These are phyloP conservation scores for Pangasius macronema DNA, from an alignment of 2,797 vertebrate genomes.

Conservation along the genomic window DNA sequence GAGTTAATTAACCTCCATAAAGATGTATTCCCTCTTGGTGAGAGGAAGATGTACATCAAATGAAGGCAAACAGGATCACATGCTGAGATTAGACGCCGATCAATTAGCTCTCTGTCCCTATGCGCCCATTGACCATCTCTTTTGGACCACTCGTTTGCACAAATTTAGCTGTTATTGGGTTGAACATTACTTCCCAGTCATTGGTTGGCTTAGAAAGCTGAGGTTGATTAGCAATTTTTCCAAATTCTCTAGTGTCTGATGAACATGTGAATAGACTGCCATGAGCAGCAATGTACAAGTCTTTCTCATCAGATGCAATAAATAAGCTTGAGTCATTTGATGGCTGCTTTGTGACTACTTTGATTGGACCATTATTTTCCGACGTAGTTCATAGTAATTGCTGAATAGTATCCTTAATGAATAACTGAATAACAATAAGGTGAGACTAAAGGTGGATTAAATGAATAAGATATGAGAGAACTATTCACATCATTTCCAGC, in stretches of 20 bases:
- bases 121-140: background rate
- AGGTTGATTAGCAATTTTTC: constrained; percentile 48
- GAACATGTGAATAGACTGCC: background rate
- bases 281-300: background rate
- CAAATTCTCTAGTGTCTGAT: constrained; percentile 1
- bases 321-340: background rate
- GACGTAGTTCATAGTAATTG: background rate
- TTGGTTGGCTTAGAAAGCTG: constrained; percentile 24
- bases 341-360: background rate
- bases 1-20: constrained; percentile 72
- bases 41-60: constrained; percentile 35
- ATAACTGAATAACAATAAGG: background rate
- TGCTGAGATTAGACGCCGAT: constrained; percentile 51
- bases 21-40: background rate
- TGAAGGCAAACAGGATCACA: constrained; percentile 57
- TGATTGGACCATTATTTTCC: background rate
- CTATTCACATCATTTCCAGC: background rate
- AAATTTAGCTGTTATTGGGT: constrained; percentile 46
- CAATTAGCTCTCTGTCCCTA: constrained; percentile 4
- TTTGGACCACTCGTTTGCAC: constrained; percentile 28
- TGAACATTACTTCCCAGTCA: constrained; percentile 17
- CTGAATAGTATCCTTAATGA: background rate
- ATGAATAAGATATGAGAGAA: background rate
- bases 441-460: background rate
- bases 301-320: background rate